Evolutionary conservation across 1,140 invertebrate species (phyloP).

Genomic region (Bombus soroeensis): DNA sequence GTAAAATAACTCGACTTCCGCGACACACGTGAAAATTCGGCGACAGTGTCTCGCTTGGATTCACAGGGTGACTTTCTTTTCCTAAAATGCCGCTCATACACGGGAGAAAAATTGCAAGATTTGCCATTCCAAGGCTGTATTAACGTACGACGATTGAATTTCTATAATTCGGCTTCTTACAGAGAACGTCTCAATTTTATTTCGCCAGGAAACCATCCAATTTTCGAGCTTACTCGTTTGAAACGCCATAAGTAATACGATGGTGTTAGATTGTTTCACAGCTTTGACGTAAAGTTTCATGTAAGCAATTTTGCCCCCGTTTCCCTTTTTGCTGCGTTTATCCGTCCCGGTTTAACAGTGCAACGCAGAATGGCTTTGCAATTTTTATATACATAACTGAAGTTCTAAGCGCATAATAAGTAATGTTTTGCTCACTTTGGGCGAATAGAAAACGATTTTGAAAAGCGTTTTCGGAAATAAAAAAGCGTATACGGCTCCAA

Average conservation of each 20-base stretch:
- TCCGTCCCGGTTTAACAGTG: not conserved
- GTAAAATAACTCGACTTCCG: constrained; percentile 44
- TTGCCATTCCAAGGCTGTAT: not conserved
- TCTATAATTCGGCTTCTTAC: not conserved
- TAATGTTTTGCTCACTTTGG: not conserved
- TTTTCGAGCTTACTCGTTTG: not conserved
- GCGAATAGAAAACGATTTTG: not conserved
- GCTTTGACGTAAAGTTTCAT: not conserved
- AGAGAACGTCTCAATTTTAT: not conserved
- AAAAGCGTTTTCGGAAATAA: not conserved
- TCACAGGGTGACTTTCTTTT: not conserved
- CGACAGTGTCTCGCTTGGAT: constrained; percentile 37
- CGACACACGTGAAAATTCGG: constrained; percentile 22
- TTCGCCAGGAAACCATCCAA: not conserved
- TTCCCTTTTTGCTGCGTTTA: not conserved
- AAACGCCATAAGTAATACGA: not conserved
- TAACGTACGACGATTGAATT: constrained; percentile 20
- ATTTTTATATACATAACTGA: not conserved
- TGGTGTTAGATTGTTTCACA: not conserved
- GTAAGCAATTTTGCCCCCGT: not conserved
- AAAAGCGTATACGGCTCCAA: no score
- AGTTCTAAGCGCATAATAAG: not conserved
- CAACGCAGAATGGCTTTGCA: not conserved
- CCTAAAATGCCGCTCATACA: not conserved
- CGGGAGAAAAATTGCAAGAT: not conserved